Base-by-base conservation (phyloP, 2,113 vertebrate species). In the Atherinomorus stipes region DNA sequence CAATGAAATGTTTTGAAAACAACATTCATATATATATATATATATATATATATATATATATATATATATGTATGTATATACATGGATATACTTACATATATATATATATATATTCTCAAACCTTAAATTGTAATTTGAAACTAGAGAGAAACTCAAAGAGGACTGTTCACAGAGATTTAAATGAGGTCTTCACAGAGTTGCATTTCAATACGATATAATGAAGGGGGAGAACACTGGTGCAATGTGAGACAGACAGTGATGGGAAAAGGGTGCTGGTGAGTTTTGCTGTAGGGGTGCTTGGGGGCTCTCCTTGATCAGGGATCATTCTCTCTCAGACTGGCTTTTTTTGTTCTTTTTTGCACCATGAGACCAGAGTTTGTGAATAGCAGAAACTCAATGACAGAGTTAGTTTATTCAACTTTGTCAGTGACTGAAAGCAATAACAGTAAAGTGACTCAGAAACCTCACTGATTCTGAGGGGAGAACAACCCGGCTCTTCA, bases 171-270 rank as follows among this genome's bases (percentile, higher is more conserved):
- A 78, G 61, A 81, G 37, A 83, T 88, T 88, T 78, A 87, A 89
- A 89, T 71, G 57, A 90, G 80, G 40, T 4, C 18, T 81, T 76
- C 58, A 61, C 59, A 71, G 83, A 80, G 80, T 71, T 86, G 82
- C 71, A 85, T 91, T 84, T 87, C 76, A 91, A 85, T 89, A 56
- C 84, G 72, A 56, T 69, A 31, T 76, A 82, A 85, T 71, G 45
- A 34, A 59, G 59, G 79, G 66, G 63, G 76, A 81, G 72, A 84
- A 74, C 58, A 83, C 64, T 63, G 19, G 58, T 61, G 67, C 83
- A 85, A 87, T 90, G 80, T 85, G 91, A 90, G 91, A 86, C 83
- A 84, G 80, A 78, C 76, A 83, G 73, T 57, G 64, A 49, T 83
- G 86, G 80, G 88, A 89, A 84, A 80, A 68, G 59, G 67, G 71